A percentile compares a stretch with the other conserved stretches of the same genome.
These are phyloP conservation scores for Meganola albula DNA, from an alignment of 2,888 invertebrate genomes.

Conservation along the genomic window DNA sequence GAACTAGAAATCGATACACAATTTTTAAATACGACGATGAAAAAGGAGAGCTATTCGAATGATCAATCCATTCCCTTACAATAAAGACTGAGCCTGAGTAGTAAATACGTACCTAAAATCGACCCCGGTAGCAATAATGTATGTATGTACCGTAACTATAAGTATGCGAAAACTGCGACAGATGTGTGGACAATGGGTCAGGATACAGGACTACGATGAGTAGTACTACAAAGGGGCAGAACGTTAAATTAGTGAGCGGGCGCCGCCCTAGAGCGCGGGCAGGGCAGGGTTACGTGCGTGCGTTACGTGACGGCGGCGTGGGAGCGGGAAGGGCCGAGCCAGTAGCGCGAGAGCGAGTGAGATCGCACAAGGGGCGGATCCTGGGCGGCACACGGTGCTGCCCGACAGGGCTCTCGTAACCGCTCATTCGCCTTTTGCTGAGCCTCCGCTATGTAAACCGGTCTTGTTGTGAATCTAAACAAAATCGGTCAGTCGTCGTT, in stretches of 20 bases:
- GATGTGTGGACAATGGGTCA: constrained; percentile 44
- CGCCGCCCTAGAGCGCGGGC: constrained; percentile 34
- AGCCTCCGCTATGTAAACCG: constrained; percentile 86
- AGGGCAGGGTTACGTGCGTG: constrained; percentile 31
- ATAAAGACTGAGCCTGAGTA: no score
- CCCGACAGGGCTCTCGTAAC: constrained; percentile 49
- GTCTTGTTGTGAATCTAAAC: constrained; percentile 91
- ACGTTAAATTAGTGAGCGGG: constrained; percentile 26
- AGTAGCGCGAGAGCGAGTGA: constrained; percentile 25
- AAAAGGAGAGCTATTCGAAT: no score
- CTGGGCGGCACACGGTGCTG: constrained; percentile 23
- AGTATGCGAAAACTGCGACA: no score
- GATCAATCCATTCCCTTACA: no score
- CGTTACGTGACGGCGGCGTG: constrained; percentile 17
- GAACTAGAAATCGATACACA: no score
- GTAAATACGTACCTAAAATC: no score
- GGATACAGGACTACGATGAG: constrained; percentile 43
- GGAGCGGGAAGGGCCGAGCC: constrained; percentile 15
- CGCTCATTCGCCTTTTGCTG: constrained; percentile 73
- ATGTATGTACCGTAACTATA: no score
- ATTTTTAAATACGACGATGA: no score
- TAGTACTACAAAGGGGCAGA: constrained; percentile 39
- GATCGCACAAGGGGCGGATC: constrained; percentile 42
- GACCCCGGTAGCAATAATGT: no score
- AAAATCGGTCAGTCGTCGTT: constrained; percentile 81